Evolutionary conservation across 1,140 invertebrate species (phyloP).

Genomic region (Formica exsecta): DNA sequence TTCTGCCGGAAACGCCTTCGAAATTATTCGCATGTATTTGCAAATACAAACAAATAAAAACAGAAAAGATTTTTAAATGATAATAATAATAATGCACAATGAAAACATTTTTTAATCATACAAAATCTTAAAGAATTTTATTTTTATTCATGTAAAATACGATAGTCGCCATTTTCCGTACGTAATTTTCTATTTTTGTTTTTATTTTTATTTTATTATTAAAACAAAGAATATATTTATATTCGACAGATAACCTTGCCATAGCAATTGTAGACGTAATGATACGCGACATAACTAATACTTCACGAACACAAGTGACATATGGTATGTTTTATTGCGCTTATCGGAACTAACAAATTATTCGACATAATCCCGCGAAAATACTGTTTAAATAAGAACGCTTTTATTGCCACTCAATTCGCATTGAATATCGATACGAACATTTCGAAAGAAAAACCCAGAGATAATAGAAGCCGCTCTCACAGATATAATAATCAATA

Average conservation of each 20-base stretch:
- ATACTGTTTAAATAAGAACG: conserved; percentile 45
- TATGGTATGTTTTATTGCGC: conserved; percentile 40
- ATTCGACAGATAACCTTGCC: conserved; percentile 37
- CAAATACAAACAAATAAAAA: not conserved
- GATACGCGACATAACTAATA: conserved; percentile 52
- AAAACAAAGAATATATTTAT: conserved; percentile 3
- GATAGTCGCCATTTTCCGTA: not conserved
- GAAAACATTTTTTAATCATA: too few relatives aligned
- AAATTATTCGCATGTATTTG: conserved; percentile 44
- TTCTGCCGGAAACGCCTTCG: conserved; percentile 23
- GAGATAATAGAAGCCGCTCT: not conserved
- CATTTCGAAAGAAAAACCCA: not conserved
- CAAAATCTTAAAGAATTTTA: not conserved
- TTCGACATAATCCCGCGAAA: conserved; percentile 46
- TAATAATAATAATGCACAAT: too few relatives aligned
- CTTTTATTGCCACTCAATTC: conserved; percentile 55
- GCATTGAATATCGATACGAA: conserved; percentile 26
- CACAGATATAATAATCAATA: conserved; percentile 8
- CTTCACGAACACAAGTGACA: conserved; percentile 18
- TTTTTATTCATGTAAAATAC: not conserved
- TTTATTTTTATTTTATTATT: conserved; percentile 25
- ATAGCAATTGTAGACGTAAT: conserved; percentile 17
- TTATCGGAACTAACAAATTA: conserved; percentile 59
- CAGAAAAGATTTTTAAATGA: not conserved
- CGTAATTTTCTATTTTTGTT: not conserved